A percentile compares a stretch with the other conserved stretches of the same genome.
phyloP scores from a whole-genome alignment of 2,797 vertebrate genomes.

The Malurus splendens region DNA sequence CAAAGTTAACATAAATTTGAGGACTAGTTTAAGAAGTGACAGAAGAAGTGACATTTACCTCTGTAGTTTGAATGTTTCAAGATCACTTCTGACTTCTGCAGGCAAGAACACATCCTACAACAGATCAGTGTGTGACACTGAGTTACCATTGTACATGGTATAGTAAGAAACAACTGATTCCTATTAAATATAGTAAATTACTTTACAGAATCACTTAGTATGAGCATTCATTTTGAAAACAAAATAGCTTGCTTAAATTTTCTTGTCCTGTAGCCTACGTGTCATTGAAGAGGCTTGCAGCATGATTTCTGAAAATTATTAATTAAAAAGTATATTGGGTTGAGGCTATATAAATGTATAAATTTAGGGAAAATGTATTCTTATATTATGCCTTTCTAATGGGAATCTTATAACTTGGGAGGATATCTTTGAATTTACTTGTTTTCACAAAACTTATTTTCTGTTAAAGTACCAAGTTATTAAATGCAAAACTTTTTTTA shows the following conservation, averaged over 20 bases:
- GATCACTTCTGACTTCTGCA: neutral
- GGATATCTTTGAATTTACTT: neutral
- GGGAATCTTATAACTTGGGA: neutral
- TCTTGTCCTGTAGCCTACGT: neutral
- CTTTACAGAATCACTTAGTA: neutral
- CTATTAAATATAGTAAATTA: neutral
- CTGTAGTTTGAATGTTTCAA: neutral
- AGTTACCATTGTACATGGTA: neutral
- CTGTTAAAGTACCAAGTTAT: neutral
- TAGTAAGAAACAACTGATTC: neutral
- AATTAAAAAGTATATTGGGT: neutral
- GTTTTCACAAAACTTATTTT: neutral
- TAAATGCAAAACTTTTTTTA: neutral
- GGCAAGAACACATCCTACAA: accelerated
- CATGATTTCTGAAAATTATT: neutral
- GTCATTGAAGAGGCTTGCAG: neutral
- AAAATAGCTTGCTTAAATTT: neutral
- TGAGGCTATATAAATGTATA: neutral
- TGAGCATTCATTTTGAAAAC: neutral
- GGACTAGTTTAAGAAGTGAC: neutral
- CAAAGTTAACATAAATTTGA: neutral
- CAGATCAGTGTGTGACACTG: neutral
- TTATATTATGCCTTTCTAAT: neutral
- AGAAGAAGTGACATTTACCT: neutral
- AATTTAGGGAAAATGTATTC: neutral